Conservation (phyloP, 2,888 invertebrate genomes). For the Caenorhabditis macrosperma region DNA sequence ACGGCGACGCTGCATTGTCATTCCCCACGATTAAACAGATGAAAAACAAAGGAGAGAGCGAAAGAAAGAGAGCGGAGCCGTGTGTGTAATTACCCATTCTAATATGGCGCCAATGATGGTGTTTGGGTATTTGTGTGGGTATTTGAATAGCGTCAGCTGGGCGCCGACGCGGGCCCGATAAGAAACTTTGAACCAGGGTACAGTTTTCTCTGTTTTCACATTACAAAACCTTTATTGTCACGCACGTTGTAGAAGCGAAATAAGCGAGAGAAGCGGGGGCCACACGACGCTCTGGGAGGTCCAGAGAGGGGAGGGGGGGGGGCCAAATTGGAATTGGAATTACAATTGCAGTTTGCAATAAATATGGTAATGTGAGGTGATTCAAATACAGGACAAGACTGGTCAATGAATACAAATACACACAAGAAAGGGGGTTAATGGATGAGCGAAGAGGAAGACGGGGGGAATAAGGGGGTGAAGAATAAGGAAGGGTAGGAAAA, state of each 20-base stretch:
- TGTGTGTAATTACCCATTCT: conserved; percentile 35
- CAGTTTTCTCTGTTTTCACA: neutral
- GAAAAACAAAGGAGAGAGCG: neutral
- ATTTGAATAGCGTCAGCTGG: conserved; percentile 8
- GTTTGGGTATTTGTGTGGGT: conserved; percentile 28
- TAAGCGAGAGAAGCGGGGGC: neutral
- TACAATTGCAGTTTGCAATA: conserved; percentile 15
- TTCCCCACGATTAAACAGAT: neutral
- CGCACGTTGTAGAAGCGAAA: neutral
- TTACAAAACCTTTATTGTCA: conserved; percentile 6
- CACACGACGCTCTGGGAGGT: neutral
- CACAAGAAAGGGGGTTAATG: neutral
- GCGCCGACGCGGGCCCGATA: conserved; percentile 15
- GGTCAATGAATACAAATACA: conserved; percentile 1
- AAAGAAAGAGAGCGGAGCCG: conserved; percentile 4
- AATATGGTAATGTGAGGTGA: conserved; percentile 44
- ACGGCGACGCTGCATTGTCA: too few species aligned
- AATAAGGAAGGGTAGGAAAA: neutral
- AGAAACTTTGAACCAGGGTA: neutral
- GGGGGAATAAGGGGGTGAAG: neutral
- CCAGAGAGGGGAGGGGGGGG: neutral
- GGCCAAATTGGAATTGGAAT: neutral
- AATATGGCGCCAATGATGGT: conserved; percentile 12
- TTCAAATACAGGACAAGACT: conserved; percentile 10
- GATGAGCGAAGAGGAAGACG: neutral